Evolutionary conservation across 2,888 invertebrate species (phyloP).

Genomic region (Chelonus formosanus): DNA sequence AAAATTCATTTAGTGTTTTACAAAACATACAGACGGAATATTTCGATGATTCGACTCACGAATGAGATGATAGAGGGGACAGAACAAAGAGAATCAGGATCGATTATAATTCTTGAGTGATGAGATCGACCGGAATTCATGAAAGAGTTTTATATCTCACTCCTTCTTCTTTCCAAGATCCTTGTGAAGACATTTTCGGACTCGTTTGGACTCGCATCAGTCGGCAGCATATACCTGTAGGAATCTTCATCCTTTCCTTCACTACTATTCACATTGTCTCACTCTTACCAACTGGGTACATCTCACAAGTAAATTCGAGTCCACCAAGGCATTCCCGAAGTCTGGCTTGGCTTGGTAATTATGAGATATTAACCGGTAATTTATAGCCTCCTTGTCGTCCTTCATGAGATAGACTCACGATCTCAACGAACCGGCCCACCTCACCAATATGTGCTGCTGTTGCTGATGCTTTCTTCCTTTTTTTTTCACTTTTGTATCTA

Average conservation of each 20-base stretch:
- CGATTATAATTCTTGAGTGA: constrained; percentile 2
- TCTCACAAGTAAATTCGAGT: background rate
- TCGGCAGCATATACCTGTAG: constrained; percentile 49
- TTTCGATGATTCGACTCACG: no score
- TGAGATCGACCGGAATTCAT: constrained; percentile 5
- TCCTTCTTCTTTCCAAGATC: background rate
- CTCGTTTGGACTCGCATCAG: constrained; percentile 25
- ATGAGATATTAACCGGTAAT: constrained; percentile 61
- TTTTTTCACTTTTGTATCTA: constrained; percentile 13
- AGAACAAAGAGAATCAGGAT: background rate
- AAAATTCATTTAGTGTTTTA: no score
- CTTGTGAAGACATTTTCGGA: constrained; percentile 27
- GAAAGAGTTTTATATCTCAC: background rate
- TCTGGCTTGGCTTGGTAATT: constrained; percentile 55
- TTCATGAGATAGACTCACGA: constrained; percentile 42
- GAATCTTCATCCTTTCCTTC: constrained; percentile 39
- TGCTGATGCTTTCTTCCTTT: background rate
- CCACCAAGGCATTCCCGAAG: constrained; percentile 48
- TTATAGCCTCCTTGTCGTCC: constrained; percentile 56
- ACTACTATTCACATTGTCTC: background rate
- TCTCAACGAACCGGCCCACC: constrained; percentile 17
- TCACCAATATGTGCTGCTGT: constrained; percentile 3
- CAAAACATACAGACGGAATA: no score
- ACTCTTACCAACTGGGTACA: background rate
- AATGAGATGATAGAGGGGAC: no score